Percentiles rank a stretch among this genome's conserved stretches.
Conservation (phyloP, 2,113 vertebrate species). For the Malurus elegans region DNA sequence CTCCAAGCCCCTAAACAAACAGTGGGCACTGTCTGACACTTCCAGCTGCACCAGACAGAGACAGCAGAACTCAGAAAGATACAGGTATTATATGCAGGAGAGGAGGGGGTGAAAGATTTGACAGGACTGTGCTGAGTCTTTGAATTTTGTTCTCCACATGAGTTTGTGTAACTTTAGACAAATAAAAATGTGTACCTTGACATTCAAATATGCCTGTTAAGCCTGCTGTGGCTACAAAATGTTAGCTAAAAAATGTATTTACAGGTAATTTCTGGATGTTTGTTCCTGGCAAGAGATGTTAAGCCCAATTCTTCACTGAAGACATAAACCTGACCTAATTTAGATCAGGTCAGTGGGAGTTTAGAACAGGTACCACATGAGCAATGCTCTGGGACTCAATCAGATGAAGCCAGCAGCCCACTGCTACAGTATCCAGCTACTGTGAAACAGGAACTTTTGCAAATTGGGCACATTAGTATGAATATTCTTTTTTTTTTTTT, state of each 20-base stretch:
- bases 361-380: neutral
- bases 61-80: neutral
- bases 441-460: neutral
- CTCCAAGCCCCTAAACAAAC: neutral
- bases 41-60: neutral
- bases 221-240: neutral
- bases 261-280: neutral
- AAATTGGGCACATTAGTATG: neutral
- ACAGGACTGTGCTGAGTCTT: neutral
- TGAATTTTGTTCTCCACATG: neutral
- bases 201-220: neutral
- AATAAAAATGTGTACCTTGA: neutral
- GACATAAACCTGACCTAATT: neutral
- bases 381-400: neutral
- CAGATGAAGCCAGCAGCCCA: neutral
- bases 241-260: neutral
- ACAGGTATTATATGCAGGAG: neutral
- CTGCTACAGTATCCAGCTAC: neutral
- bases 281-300: neutral
- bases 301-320: constrained; percentile 21
- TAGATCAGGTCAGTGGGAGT: neutral
- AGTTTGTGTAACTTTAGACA: neutral
- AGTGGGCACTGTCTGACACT: neutral
- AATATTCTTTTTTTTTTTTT: neutral
- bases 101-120: neutral